Evolutionary conservation across 2,113 vertebrate species (phyloP).

Genomic region (Thamnaconus septentrionalis): DNA sequence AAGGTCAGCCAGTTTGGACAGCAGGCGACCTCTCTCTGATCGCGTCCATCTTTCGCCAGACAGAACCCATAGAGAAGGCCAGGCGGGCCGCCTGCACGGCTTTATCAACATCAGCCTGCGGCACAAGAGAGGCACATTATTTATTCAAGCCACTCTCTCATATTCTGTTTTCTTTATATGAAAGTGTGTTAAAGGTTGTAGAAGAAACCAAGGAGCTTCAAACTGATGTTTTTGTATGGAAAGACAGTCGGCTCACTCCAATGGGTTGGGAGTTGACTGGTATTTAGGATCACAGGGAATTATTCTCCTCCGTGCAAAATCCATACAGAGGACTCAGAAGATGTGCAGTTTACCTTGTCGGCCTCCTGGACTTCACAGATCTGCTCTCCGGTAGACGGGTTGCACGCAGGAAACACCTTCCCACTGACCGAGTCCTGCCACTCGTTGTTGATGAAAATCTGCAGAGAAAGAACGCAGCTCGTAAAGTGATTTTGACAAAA

Average conservation of each 20-base stretch:
- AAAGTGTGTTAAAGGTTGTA: not conserved
- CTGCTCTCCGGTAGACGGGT: constrained; percentile 93
- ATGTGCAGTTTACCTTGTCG: constrained; percentile 84
- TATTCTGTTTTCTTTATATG: not conserved
- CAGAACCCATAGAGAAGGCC: constrained; percentile 90
- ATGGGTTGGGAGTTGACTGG: too few relatives aligned
- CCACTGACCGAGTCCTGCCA: constrained; percentile 96
- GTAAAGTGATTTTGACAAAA: not conserved
- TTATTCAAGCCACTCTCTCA: not conserved
- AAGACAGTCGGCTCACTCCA: too few relatives aligned
- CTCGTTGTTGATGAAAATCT: constrained; percentile 99
- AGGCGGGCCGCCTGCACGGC: constrained; percentile 91
- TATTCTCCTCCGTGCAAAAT: not conserved
- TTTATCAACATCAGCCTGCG: constrained; percentile 91
- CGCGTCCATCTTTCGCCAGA: constrained; percentile 96
- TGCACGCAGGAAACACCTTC: constrained; percentile 86
- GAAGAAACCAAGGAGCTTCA: too few relatives aligned
- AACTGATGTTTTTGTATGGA: too few relatives aligned
- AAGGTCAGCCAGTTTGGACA: constrained; percentile 92
- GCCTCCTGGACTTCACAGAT: constrained; percentile 97
- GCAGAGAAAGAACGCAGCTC: constrained; percentile 1
- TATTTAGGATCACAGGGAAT: too few relatives aligned
- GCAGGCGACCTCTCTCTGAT: constrained; percentile 90
- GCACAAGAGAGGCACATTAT: not conserved
- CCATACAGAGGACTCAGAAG: not conserved